phyloP scores from a whole-genome alignment of 2,113 vertebrate species.

The Anguilla rostrata region DNA sequence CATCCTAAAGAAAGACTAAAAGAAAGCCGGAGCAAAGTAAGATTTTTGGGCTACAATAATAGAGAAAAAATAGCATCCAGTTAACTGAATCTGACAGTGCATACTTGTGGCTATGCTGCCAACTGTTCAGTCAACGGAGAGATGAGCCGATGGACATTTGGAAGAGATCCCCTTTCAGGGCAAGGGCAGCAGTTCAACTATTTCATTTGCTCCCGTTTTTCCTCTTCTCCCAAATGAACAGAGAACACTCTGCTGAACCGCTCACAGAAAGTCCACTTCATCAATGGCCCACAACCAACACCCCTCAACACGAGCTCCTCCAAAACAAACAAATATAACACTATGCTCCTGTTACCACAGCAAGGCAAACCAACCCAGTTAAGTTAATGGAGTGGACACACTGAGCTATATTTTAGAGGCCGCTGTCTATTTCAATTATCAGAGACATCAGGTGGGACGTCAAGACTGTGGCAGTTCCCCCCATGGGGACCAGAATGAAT shows the following conservation, averaged over 20 bases:
- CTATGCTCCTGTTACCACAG: not conserved
- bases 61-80: not conserved
- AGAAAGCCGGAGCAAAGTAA: not conserved
- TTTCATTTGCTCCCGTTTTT: not conserved
- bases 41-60: not conserved
- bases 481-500: not conserved
- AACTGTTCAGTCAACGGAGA: not conserved
- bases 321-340: not conserved
- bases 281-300: not conserved
- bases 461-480: not conserved
- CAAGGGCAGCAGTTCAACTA: not conserved
- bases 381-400: constrained; percentile 19
- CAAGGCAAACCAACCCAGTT: constrained; percentile 17
- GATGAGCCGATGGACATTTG: not conserved
- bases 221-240: not conserved
- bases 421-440: not conserved
- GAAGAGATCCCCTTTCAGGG: not conserved
- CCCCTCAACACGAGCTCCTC: not conserved
- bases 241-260: not conserved
- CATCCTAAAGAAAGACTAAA: not conserved
- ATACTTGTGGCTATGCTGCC: not conserved
- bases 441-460: constrained; percentile 11
- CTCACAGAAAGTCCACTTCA: not conserved
- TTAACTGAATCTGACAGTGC: not conserved
- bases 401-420: not conserved